Evolutionary conservation across 1,140 invertebrate genomes (phyloP).

Genomic region (Caenorhabditis briggsae): DNA sequence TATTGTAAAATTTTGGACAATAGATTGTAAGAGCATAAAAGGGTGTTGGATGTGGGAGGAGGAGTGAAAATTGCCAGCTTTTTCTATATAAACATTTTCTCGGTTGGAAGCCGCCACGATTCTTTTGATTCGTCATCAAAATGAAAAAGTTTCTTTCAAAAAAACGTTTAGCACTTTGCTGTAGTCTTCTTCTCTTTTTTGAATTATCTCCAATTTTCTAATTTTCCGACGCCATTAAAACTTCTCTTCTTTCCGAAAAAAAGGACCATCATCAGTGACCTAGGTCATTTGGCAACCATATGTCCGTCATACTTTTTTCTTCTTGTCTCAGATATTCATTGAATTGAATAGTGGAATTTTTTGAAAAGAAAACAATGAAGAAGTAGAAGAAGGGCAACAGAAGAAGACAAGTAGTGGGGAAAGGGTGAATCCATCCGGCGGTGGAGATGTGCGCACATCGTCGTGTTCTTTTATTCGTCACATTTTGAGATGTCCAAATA

Average conservation of each 20-base stretch:
- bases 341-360: constrained; percentile 49
- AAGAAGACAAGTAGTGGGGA: too few species aligned
- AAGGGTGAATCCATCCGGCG: constrained; percentile 7
- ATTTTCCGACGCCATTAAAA: neutral
- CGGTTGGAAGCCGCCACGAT: constrained; percentile 4
- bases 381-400: too few species aligned
- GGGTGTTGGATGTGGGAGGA: neutral
- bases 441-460: constrained; percentile 26
- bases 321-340: constrained; percentile 47
- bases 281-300: constrained; percentile 56
- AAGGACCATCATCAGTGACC: neutral
- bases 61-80: constrained; percentile 49
- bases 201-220: neutral
- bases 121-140: constrained; percentile 20
- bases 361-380: neutral
- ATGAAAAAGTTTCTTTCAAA: neutral
- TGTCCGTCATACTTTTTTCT: constrained; percentile 35
- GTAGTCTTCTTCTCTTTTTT: too few species aligned
- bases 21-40: neutral
- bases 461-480: constrained; percentile 45
- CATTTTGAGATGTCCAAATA: constrained; percentile 34
- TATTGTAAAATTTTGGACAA: constrained; percentile 47
- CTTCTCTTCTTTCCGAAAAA: neutral
- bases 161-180: neutral
- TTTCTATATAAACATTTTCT: constrained; percentile 43